Conservation (phyloP, 2,888 invertebrate genomes). For the Amorpha juglandis region DNA sequence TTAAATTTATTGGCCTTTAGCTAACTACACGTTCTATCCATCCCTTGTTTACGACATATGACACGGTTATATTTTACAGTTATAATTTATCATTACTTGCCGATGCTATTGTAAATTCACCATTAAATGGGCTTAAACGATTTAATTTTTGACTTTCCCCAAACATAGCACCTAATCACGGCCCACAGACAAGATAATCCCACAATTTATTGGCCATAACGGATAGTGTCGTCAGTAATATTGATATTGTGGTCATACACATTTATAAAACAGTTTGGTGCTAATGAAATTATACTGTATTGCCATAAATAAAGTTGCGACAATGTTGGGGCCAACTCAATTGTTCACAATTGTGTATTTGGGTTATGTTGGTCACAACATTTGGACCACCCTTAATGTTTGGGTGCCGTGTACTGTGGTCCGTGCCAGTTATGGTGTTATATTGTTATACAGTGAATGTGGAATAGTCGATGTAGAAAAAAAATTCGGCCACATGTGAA, state of each 20-base stretch:
- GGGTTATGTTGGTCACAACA: constrained; percentile 63
- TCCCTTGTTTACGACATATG: constrained; percentile 45
- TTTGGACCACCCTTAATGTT: constrained; percentile 71
- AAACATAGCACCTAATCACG: constrained; percentile 75
- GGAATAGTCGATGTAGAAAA: neutral
- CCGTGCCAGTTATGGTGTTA: constrained; percentile 7
- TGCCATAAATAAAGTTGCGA: constrained; percentile 69
- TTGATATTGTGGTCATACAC: constrained; percentile 64
- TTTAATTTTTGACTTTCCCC: constrained; percentile 80
- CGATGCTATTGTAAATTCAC: constrained; percentile 60
- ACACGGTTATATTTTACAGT: constrained; percentile 45
- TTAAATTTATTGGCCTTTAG: constrained; percentile 38
- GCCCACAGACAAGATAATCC: constrained; percentile 80
- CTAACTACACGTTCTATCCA: constrained; percentile 33
- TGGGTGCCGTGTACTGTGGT: constrained; percentile 46
- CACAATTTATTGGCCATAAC: constrained; percentile 77
- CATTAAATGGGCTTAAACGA: constrained; percentile 76
- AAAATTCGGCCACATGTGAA: neutral
- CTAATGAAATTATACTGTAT: constrained; percentile 81
- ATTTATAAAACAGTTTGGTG: constrained; percentile 72
- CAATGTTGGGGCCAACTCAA: constrained; percentile 46
- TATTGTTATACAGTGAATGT: constrained; percentile 30
- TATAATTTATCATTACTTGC: constrained; percentile 62
- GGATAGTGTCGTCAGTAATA: constrained; percentile 69
- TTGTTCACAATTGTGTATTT: constrained; percentile 58